A percentile compares a stretch with the other conserved stretches of the same genome.
phyloP scores from a whole-genome alignment of 2,797 vertebrate genomes.

The Bufotes viridis region DNA sequence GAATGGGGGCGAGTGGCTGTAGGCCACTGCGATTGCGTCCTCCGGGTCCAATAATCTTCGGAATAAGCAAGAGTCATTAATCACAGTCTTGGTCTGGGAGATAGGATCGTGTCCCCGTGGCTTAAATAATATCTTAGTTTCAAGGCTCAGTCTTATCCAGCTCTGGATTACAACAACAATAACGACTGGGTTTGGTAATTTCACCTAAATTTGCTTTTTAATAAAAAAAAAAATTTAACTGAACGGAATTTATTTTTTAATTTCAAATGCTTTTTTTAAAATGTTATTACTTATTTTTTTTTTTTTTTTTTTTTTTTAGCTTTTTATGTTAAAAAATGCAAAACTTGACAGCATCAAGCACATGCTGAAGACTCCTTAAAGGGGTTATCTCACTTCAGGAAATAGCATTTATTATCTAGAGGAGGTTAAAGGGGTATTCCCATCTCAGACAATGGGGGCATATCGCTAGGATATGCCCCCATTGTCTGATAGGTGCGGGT shows the following conservation, averaged over 20 bases:
- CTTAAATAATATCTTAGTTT: slow-evolving; percentile 16
- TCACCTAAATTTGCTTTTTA: neutral
- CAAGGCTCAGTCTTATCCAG: neutral
- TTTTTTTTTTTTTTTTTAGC: too few relatives aligned
- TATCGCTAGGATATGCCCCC: too few relatives aligned
- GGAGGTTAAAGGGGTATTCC: too few relatives aligned
- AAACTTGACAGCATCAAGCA: slow-evolving; percentile 1
- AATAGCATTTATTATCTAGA: too few relatives aligned
- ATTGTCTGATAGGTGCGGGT: too few relatives aligned
- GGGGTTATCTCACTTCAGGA: too few relatives aligned
- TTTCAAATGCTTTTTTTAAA: too few relatives aligned
- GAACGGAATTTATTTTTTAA: too few relatives aligned
- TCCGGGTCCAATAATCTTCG: slow-evolving; percentile 41
- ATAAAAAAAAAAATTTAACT: too few relatives aligned
- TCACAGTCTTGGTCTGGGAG: slow-evolving; percentile 19
- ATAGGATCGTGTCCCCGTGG: neutral
- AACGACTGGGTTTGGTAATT: neutral
- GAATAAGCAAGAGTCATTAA: slow-evolving; percentile 33
- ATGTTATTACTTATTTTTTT: too few relatives aligned
- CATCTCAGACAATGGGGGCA: too few relatives aligned
- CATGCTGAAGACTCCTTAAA: neutral
- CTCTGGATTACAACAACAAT: neutral
- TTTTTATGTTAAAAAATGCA: neutral
- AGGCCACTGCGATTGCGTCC: slow-evolving; percentile 21
- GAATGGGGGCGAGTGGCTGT: neutral